Base-by-base conservation (phyloP, 53 echinoderm and acorn worm species). In the Henricia sp. region DNA sequence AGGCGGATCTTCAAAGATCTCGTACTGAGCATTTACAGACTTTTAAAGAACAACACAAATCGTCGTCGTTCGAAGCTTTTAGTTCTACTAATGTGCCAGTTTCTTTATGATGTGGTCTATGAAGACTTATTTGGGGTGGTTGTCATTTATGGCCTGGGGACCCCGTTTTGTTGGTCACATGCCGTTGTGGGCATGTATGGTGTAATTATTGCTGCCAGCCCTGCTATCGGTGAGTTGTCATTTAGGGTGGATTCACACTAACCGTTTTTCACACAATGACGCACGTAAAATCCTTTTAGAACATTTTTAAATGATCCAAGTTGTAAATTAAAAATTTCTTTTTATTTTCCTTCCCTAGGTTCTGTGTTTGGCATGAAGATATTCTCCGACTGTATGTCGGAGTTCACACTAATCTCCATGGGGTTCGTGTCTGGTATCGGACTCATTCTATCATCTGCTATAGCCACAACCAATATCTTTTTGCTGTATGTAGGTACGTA, bases 91-190 rank as follows among this genome's bases (percentile, higher is more conserved):
- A 41, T 41, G 0, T 52, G 34, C n/a, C 52, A 52, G 52, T 68
- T 4, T 30, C 27, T 80, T 0, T 85, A 30, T 46, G 40, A 38
- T 16, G 4, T 90, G 0, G 66, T 90, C 26, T 78, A 71, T 37
- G 90, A 90, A 71, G 85, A 71, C 9, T 25, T 70, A 13, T 50
- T 44, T 48, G 67, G 53, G 16, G 80, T 78, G 32, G 71, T 90
- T 46, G 85, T 71, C 11, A 90, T 85, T 41, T 90, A 90, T 66
- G 90, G 90, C 2, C 60, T 90, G 43, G 69, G 70, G 20, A 75
- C 63, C 9, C 85, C 85, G 32, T 90, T 80, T 66, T 90, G 90
- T 66, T 90, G 90, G 90, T 48, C 78, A n/a, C 90, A 80, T 4
- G 71, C 21, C 2, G 50, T 69, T 65, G 85, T 85, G 8, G 90